phyloP scores from a whole-genome alignment of 2,888 invertebrate genomes.

The Monoplex corrugatus region DNA sequence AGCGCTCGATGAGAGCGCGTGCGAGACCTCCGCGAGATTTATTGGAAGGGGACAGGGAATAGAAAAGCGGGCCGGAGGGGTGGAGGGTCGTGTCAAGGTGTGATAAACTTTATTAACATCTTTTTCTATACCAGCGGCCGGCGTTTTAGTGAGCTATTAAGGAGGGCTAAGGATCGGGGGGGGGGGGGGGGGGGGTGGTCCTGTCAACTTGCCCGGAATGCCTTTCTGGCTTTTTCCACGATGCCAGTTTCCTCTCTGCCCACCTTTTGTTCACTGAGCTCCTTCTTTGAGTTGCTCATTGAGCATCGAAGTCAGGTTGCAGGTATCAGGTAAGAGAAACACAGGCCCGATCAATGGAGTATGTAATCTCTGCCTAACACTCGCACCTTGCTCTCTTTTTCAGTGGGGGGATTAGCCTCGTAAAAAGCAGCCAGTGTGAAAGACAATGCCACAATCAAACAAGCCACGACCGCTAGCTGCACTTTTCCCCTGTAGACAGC shows the following conservation, averaged over 20 bases:
- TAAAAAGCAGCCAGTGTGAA: neutral
- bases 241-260: neutral
- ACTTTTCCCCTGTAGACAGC: too few species aligned
- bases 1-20: conserved; percentile 42
- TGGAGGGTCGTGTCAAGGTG: conserved; percentile 8
- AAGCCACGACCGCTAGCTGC: neutral
- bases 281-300: conserved; percentile 24
- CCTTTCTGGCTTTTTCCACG: neutral
- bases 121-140: neutral
- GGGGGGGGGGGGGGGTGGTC: neutral
- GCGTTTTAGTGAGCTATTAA: conserved; percentile 43
- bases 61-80: conserved; percentile 10
- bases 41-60: neutral
- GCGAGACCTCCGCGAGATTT: conserved; percentile 21
- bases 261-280: conserved; percentile 20
- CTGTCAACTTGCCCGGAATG: neutral
- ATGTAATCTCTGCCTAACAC: conserved; percentile 31
- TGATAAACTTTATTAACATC: conserved; percentile 43
- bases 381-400: conserved; percentile 17
- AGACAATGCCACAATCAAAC: neutral
- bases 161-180: neutral
- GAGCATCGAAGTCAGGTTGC: neutral
- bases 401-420: neutral
- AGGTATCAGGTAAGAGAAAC: neutral
- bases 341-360: neutral